These are phyloP conservation scores for Antheraea assamensis DNA, from an alignment of 2,888 invertebrate genomes.

Conservation along the genomic window DNA sequence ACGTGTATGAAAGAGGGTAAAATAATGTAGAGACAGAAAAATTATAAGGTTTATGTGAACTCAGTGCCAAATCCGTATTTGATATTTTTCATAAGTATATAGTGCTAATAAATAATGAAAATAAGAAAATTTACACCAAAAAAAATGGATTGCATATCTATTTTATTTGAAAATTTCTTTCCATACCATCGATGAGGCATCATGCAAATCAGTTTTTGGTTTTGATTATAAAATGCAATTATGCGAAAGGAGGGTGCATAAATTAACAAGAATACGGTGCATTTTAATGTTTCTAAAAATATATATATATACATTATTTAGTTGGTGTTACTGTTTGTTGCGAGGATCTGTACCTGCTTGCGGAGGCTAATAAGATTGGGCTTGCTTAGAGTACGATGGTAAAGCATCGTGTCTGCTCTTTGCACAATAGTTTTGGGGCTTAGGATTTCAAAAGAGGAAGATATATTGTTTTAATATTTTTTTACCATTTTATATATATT, in stretches of 20 bases:
- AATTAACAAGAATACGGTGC: slow-evolving; percentile 58
- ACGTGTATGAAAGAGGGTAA: slow-evolving; percentile 36
- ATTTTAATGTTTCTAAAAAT: slow-evolving; percentile 31
- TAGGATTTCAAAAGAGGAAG: too few species aligned
- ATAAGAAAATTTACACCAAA: background rate
- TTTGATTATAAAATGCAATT: slow-evolving; percentile 68
- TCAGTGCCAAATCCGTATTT: background rate
- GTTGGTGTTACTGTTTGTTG: background rate
- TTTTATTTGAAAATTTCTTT: slow-evolving; percentile 17
- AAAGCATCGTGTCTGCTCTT: too few species aligned
- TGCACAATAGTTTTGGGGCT: too few species aligned
- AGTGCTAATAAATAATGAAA: background rate
- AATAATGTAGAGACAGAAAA: slow-evolving; percentile 1
- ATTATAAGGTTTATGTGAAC: background rate
- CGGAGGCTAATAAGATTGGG: too few species aligned
- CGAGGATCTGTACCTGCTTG: too few species aligned
- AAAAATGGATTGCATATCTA: background rate
- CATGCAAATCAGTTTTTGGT: slow-evolving; percentile 64
- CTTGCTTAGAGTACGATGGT: too few species aligned
- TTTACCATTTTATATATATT: too few species aligned
- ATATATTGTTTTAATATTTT: too few species aligned
- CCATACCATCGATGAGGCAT: slow-evolving; percentile 47
- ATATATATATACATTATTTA: background rate
- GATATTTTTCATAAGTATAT: background rate
- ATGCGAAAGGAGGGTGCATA: slow-evolving; percentile 70